Conservation (phyloP, 2,888 invertebrate species). For the Cosmia trapezina region DNA sequence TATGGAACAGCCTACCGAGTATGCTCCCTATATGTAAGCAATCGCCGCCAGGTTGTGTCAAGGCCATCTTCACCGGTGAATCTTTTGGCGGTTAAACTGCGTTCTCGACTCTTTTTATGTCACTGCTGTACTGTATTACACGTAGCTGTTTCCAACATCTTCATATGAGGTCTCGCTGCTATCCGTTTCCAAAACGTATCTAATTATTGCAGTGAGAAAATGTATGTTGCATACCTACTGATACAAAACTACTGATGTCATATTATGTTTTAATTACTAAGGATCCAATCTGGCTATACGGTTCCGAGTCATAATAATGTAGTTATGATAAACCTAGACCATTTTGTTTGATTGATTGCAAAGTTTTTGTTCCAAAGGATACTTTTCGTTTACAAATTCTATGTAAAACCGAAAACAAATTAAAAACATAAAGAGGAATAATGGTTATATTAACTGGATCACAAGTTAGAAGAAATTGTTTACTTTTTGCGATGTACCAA, state of each 20-base stretch:
- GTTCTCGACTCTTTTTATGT: no score
- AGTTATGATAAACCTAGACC: neutral
- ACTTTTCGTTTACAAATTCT: constrained; percentile 1
- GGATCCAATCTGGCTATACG: neutral
- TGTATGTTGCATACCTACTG: neutral
- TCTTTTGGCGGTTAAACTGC: no score
- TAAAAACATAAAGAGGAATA: constrained; percentile 32
- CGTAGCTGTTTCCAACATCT: no score
- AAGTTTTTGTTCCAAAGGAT: neutral
- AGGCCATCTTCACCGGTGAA: no score
- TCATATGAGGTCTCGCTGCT: no score
- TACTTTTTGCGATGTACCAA: constrained; percentile 48
- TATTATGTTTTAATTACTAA: neutral
- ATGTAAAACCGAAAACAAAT: constrained; percentile 34
- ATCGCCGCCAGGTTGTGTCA: no score
- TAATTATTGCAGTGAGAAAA: neutral
- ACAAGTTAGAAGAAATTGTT: constrained; percentile 40
- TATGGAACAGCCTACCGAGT: no score
- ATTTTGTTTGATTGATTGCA: constrained; percentile 1
- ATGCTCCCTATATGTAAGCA: no score
- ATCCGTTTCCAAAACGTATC: neutral
- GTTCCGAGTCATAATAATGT: neutral
- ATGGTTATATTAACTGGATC: constrained; percentile 39
- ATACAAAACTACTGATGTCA: neutral
- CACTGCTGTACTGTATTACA: no score